These are phyloP conservation scores for Hypercompe scribonia DNA, from an alignment of 2,888 invertebrate genomes.

Conservation along the genomic window DNA sequence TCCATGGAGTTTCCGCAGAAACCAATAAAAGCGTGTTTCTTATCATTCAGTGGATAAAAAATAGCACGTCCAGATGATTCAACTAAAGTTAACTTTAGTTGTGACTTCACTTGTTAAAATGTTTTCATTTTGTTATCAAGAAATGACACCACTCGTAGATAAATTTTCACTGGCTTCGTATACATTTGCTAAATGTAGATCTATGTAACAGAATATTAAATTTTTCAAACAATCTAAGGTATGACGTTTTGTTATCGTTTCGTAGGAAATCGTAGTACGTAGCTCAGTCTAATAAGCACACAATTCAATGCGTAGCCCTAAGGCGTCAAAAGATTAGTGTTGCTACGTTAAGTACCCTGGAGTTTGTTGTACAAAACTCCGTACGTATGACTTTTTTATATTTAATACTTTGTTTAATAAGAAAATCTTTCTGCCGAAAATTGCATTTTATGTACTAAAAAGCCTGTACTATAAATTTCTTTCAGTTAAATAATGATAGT, in stretches of 20 bases:
- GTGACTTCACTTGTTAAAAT: background rate
- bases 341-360: background rate
- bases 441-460: too few species aligned
- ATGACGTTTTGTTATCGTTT: background rate
- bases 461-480: too few species aligned
- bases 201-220: too few species aligned
- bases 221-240: too few species aligned
- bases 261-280: background rate
- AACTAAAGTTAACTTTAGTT: background rate
- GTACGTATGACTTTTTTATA: too few species aligned
- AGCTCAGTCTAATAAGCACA: background rate
- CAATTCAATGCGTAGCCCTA: background rate
- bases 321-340: background rate
- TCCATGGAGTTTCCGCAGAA: too few species aligned
- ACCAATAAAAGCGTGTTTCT: background rate
- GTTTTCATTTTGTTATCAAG: background rate
- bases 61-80: background rate
- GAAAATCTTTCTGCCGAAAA: too few species aligned
- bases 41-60: background rate
- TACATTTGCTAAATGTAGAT: too few species aligned
- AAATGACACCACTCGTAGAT: background rate
- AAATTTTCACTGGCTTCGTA: too few species aligned
- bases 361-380: background rate
- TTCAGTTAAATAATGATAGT: too few species aligned
- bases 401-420: too few species aligned